These are phyloP conservation scores for Euwallacea similis DNA, from an alignment of 1,140 invertebrate species.

Conservation along the genomic window DNA sequence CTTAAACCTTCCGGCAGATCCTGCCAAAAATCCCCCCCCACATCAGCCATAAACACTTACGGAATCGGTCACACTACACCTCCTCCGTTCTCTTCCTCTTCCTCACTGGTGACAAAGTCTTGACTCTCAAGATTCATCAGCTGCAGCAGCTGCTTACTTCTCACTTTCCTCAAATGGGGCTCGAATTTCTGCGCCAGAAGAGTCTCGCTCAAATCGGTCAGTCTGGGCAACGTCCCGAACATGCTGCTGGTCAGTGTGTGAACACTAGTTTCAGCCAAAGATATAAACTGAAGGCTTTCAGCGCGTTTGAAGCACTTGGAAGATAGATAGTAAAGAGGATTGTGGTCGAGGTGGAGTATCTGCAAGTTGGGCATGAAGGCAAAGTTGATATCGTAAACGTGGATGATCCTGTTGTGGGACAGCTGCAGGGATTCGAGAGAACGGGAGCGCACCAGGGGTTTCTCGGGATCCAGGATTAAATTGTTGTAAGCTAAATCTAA, in stretches of 20 bases:
- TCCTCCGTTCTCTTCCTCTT: neutral
- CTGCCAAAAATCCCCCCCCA: too few species aligned
- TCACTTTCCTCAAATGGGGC: constrained; percentile 47
- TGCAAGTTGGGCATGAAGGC: constrained; percentile 45
- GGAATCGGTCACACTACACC: neutral
- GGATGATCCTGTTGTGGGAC: constrained; percentile 45
- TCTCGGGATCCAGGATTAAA: constrained; percentile 49
- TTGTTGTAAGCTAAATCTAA: constrained; percentile 62
- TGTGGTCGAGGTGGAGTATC: constrained; percentile 46
- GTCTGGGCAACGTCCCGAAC: constrained; percentile 47
- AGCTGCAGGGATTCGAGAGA: constrained; percentile 46
- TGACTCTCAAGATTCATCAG: constrained; percentile 41
- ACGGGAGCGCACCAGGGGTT: constrained; percentile 46
- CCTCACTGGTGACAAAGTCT: constrained; percentile 9
- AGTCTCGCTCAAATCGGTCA: constrained; percentile 47
- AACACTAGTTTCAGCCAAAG: constrained; percentile 49
- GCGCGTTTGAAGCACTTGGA: constrained; percentile 46
- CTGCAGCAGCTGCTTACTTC: constrained; percentile 38
- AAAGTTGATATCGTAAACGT: constrained; percentile 50
- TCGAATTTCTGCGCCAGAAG: constrained; percentile 46
- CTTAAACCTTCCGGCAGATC: neutral
- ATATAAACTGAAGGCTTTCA: constrained; percentile 47
- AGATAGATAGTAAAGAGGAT: constrained; percentile 42
- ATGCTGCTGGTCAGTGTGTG: constrained; percentile 44
- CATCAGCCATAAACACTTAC: constrained; percentile 4